These are phyloP conservation scores for Alectura lathami DNA, from an alignment of 2,113 vertebrate species.

Conservation along the genomic window DNA sequence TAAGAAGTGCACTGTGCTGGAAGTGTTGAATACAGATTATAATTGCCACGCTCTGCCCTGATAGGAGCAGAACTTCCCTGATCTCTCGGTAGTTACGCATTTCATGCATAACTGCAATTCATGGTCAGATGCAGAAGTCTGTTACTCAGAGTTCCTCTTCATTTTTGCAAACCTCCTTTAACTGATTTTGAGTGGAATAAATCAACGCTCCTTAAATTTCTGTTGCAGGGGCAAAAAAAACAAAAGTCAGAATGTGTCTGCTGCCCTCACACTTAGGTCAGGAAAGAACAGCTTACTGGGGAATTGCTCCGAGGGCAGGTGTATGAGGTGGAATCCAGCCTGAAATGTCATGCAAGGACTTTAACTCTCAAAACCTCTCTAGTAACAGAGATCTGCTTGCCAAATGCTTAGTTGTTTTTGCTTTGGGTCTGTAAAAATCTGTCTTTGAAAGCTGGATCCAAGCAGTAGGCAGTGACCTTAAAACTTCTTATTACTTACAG, in stretches of 20 bases:
- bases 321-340: background rate
- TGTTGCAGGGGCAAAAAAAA: background rate
- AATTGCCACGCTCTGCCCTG: background rate
- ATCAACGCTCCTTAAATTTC: background rate
- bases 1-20: background rate
- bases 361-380: background rate
- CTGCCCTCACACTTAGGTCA: background rate
- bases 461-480: background rate
- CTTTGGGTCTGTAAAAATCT: background rate
- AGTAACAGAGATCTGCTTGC: background rate
- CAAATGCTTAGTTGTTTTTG: background rate
- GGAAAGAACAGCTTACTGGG: background rate
- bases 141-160: background rate
- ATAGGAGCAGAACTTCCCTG: background rate
- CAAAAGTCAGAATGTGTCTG: background rate
- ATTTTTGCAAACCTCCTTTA: background rate
- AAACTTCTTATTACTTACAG: background rate
- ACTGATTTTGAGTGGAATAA: background rate
- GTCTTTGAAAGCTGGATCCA: background rate
- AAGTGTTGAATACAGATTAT: background rate
- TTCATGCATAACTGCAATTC: conserved; percentile 15
- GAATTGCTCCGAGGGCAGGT: background rate
- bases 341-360: background rate
- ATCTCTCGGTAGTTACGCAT: background rate
- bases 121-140: background rate